phyloP scores from a whole-genome alignment of 23 tunicate species.

The Ciona savignyi region DNA sequence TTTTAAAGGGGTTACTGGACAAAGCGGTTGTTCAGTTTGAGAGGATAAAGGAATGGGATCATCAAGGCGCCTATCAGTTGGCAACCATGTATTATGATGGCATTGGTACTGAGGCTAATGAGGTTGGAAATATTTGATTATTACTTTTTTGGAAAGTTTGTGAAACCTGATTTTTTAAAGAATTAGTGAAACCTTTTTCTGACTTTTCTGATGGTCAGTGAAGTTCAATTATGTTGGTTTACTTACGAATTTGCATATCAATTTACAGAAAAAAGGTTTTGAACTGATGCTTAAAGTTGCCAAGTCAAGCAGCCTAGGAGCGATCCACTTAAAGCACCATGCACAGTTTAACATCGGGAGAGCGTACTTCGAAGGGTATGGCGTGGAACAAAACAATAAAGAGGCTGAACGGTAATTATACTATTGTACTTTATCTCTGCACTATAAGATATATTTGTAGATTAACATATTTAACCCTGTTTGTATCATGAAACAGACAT shows the following conservation, averaged over 20 bases:
- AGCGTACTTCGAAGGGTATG: conserved; percentile 94
- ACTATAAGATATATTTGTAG: neutral
- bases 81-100: conserved; percentile 93
- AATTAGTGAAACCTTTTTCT: too few relatives aligned
- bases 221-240: too few relatives aligned
- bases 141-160: neutral
- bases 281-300: conserved; percentile 82
- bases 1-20: conserved; percentile 49
- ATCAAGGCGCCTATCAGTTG: conserved; percentile 78
- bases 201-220: too few relatives aligned
- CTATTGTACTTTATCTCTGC: neutral
- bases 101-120: conserved; percentile 37
- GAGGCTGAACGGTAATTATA: conserved; percentile 71
- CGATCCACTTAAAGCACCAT: conserved; percentile 53
- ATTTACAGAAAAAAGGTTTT: conserved; percentile 75
- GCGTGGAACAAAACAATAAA: conserved; percentile 60
- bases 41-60: conserved; percentile 66
- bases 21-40: conserved; percentile 83
- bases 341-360: conserved; percentile 87
- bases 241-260: too few relatives aligned
- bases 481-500: too few relatives aligned
- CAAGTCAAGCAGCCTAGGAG: conserved; percentile 29
- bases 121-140: conserved; percentile 10
- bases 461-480: too few relatives aligned
- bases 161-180: too few relatives aligned